Percentiles rank a stretch among this genome's conserved stretches.
Conservation (phyloP, 2,113 vertebrate genomes). For the Trochalopteron elliotii region DNA sequence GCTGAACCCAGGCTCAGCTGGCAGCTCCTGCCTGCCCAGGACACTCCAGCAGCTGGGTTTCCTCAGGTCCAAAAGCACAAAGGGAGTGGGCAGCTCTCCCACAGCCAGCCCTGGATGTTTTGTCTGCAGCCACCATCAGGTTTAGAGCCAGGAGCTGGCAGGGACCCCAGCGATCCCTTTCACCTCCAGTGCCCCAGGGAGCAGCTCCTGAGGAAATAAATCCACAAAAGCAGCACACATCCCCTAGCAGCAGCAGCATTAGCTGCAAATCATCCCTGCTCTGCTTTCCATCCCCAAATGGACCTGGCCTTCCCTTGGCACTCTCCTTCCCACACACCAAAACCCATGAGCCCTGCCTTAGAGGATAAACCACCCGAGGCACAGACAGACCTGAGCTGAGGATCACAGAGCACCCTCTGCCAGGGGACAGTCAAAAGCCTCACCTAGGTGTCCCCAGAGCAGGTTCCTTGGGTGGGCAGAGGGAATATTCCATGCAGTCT, state of each 20-base stretch:
- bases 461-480: neutral
- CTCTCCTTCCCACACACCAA: neutral
- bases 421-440: neutral
- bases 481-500: neutral
- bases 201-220: neutral
- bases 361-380: neutral
- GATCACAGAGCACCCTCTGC: neutral
- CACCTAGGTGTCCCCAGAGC: neutral
- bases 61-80: neutral
- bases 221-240: neutral
- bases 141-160: neutral
- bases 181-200: neutral
- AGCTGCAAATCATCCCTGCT: neutral
- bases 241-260: no score
- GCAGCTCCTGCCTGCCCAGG: neutral
- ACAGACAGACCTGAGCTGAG: neutral
- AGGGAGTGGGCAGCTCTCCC: neutral
- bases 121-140: neutral
- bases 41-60: neutral
- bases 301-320: neutral
- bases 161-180: neutral
- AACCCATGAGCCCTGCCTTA: neutral
- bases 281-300: neutral
- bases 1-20: neutral
- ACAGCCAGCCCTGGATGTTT: neutral